A percentile compares a stretch with the other conserved stretches of the same genome.
Evolutionary conservation across 2,888 invertebrate species (phyloP).

Genomic region (Lamellibrachia columna): DNA sequence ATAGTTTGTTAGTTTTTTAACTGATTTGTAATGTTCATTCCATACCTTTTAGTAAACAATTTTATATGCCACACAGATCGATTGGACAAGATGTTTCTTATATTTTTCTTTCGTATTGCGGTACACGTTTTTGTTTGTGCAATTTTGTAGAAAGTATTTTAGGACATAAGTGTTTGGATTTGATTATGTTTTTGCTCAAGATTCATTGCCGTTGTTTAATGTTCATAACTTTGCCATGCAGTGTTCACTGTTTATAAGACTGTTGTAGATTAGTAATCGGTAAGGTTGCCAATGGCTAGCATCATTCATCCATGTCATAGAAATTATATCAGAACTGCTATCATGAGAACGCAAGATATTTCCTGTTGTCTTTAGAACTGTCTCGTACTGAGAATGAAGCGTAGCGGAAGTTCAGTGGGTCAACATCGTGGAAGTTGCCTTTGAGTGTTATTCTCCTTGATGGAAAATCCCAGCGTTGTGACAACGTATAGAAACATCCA

Average conservation of each 20-base stretch:
- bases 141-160: constrained; percentile 16
- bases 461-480: not conserved
- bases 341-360: not conserved
- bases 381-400: not conserved
- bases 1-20: constrained; percentile 16
- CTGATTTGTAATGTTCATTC: constrained; percentile 9
- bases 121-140: constrained; percentile 16
- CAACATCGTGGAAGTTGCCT: not conserved
- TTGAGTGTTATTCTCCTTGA: not conserved
- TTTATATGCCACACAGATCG: constrained; percentile 12
- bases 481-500: not conserved
- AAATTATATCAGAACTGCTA: not conserved
- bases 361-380: not conserved
- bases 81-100: constrained; percentile 16
- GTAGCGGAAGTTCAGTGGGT: not conserved
- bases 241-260: constrained; percentile 10
- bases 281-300: not conserved
- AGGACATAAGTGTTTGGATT: constrained; percentile 6
- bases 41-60: constrained; percentile 11
- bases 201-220: constrained; percentile 6
- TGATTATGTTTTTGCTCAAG: constrained; percentile 16
- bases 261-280: not conserved
- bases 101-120: not conserved
- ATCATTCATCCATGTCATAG: not conserved
- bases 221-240: constrained; percentile 16